These are phyloP conservation scores for Machaerirhynchus nigripectus DNA, from an alignment of 2,113 vertebrate genomes.

Conservation along the genomic window DNA sequence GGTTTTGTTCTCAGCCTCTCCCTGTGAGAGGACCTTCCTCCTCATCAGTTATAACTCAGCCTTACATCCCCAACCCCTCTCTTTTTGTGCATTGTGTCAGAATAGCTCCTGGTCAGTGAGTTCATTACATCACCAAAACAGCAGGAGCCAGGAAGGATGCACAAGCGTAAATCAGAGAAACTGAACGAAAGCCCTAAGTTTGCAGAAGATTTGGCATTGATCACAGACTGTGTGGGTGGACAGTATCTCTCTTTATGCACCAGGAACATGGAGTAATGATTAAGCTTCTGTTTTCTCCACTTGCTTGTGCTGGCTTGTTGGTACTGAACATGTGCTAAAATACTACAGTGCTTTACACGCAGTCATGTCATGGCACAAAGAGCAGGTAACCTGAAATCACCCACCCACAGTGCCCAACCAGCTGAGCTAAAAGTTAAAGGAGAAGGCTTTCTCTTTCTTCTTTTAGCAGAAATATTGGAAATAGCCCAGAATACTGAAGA, in stretches of 20 bases:
- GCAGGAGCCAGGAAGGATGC: not conserved
- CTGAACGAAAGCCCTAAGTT: constrained; percentile 38
- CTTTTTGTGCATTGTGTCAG: not conserved
- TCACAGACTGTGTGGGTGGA: constrained; percentile 62
- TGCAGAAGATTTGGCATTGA: constrained; percentile 49
- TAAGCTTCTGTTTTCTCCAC: constrained; percentile 61
- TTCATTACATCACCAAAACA: not conserved
- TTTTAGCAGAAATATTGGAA: not conserved
- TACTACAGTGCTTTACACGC: constrained; percentile 9
- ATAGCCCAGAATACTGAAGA: not conserved
- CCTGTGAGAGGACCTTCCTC: not conserved
- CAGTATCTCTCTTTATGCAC: constrained; percentile 61
- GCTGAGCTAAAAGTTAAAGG: not conserved
- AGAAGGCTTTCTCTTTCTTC: not conserved
- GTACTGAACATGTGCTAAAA: constrained; percentile 45
- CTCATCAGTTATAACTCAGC: not conserved
- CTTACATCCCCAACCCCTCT: not conserved
- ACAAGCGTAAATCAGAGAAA: not conserved
- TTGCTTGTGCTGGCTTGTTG: constrained; percentile 26
- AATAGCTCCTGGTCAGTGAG: not conserved
- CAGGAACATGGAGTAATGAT: constrained; percentile 68
- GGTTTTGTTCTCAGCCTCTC: not conserved
- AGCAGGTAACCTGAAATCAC: constrained; percentile 50
- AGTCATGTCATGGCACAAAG: not conserved
- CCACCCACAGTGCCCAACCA: not conserved